Conservation (phyloP, 2,113 vertebrate species). For the Petromus typicus region DNA sequence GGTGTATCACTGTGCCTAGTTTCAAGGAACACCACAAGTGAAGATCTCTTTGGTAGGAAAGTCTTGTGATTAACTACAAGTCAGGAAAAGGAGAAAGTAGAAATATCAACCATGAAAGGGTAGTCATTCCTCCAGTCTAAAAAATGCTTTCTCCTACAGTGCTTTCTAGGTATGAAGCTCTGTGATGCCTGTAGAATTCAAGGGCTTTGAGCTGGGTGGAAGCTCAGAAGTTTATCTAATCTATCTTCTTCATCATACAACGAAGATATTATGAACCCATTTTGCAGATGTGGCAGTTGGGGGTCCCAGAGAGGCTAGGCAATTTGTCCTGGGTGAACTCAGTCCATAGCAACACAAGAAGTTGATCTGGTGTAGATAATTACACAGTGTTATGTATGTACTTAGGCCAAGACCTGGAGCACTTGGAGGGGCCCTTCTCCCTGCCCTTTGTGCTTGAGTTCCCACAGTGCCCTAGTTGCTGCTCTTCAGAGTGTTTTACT, state of each 20-base stretch:
- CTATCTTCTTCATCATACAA: not conserved
- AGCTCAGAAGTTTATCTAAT: not conserved
- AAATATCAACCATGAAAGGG: not conserved
- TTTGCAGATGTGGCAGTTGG: not conserved
- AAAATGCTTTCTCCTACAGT: not conserved
- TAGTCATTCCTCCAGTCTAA: not conserved
- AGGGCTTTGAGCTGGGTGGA: not conserved
- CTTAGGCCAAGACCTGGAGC: not conserved
- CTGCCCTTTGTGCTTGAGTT: not conserved
- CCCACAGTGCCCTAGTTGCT: not conserved
- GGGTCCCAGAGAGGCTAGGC: not conserved
- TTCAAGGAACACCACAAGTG: not conserved
- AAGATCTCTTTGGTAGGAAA: not conserved
- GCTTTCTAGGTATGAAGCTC: not conserved
- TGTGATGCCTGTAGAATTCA: not conserved
- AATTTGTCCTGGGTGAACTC: not conserved
- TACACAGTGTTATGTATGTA: not conserved
- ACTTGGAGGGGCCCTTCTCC: not conserved
- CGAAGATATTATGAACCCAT: not conserved
- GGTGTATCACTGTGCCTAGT: not conserved
- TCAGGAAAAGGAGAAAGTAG: not conserved
- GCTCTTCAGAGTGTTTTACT: not conserved
- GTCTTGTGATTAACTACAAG: conserved; percentile 1
- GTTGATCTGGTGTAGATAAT: not conserved
- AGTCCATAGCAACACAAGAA: not conserved